phyloP scores from a whole-genome alignment of 2,797 vertebrate species.

The Anas flavirostris region DNA sequence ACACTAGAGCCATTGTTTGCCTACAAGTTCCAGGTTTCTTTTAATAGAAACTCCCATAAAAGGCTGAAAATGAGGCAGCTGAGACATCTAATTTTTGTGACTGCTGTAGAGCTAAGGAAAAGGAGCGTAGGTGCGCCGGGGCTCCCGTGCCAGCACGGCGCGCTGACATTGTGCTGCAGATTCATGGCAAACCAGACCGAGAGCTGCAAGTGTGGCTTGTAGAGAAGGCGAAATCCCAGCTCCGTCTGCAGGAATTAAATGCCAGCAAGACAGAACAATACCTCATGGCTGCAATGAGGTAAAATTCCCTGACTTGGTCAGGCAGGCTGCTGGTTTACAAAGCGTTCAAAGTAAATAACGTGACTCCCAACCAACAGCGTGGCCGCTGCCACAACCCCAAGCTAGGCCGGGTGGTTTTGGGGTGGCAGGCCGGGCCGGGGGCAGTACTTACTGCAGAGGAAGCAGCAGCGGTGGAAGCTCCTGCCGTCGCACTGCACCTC shows the following conservation, averaged over 20 bases:
- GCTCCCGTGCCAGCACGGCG: neutral
- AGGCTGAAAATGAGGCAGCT: slow-evolving; percentile 33
- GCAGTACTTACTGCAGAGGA: slow-evolving; percentile 91
- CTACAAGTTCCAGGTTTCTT: slow-evolving; percentile 32
- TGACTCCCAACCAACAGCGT: no score
- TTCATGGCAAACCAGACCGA: neutral
- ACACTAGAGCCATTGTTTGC: slow-evolving; percentile 52
- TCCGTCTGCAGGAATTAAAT: neutral
- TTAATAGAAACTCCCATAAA: slow-evolving; percentile 54
- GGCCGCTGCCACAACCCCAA: neutral
- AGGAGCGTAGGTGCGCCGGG: neutral
- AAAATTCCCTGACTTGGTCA: neutral
- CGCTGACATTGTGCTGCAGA: neutral
- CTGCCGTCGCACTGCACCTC: slow-evolving; percentile 95
- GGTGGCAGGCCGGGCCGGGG: no score
- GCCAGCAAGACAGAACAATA: neutral
- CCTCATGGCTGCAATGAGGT: neutral
- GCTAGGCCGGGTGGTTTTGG: neutral
- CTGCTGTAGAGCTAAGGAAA: neutral
- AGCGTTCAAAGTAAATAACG: neutral
- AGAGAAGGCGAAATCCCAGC: neutral
- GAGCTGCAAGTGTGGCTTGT: neutral
- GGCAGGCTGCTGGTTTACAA: neutral
- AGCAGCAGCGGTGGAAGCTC: slow-evolving; percentile 94
- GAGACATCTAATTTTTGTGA: neutral